These are phyloP conservation scores for Spea hammondii DNA, from an alignment of 2,797 vertebrate species.

Conservation along the genomic window DNA sequence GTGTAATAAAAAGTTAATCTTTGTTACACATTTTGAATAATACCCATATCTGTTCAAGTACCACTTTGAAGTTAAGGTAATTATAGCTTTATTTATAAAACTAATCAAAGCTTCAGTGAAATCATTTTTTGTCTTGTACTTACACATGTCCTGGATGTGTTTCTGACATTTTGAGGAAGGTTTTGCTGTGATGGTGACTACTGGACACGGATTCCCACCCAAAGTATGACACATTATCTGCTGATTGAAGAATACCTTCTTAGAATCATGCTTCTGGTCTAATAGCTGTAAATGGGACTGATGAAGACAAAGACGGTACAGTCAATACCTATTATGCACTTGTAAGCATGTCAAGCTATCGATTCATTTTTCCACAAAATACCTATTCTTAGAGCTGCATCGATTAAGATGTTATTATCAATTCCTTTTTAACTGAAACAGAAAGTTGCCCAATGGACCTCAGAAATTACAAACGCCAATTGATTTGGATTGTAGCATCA, in stretches of 20 bases:
- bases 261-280: constrained; percentile 68
- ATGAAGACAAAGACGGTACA: constrained; percentile 36
- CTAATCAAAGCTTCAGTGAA: no score
- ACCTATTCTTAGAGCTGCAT: background rate
- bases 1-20: no score
- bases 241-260: constrained; percentile 78
- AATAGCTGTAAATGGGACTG: constrained; percentile 83
- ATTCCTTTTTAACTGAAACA: constrained; percentile 1
- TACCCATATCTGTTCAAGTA: no score
- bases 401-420: background rate
- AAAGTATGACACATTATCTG: constrained; percentile 78
- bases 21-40: no score
- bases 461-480: background rate
- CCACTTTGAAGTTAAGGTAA: no score
- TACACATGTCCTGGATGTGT: constrained; percentile 81
- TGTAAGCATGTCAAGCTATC: constrained; percentile 31
- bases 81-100: no score
- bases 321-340: constrained; percentile 12
- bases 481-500: background rate
- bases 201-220: constrained; percentile 80
- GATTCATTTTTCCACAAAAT: constrained; percentile 9
- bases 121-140: constrained; percentile 62
- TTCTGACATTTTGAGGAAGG: constrained; percentile 71
- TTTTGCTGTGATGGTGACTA: constrained; percentile 86
- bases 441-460: background rate